A percentile compares a stretch with the other conserved stretches of the same genome.
Conservation (phyloP, 2,797 vertebrate genomes). For the Lagodon rhomboides region DNA sequence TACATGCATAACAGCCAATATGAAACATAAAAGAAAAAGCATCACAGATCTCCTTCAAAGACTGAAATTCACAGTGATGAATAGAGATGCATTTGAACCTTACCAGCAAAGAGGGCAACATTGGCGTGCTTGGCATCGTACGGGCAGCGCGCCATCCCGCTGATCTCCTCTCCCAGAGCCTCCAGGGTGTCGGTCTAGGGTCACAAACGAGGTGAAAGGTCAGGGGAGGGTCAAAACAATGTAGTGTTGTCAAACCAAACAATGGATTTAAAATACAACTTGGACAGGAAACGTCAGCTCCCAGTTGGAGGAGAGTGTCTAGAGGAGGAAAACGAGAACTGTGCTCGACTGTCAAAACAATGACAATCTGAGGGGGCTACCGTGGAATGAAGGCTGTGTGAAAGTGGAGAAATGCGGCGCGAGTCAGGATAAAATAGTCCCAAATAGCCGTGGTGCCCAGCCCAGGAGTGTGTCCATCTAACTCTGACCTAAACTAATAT, state of each 20-base stretch:
- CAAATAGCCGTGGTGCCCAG: slow-evolving; percentile 22
- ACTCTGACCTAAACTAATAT: slow-evolving; percentile 53
- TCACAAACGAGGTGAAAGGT: slow-evolving; percentile 63
- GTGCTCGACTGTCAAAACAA: slow-evolving; percentile 40
- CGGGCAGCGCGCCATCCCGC: slow-evolving; percentile 98
- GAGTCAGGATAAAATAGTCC: slow-evolving; percentile 31
- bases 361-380: slow-evolving; percentile 2
- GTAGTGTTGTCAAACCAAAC: slow-evolving; percentile 44
- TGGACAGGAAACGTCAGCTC: slow-evolving; percentile 31
- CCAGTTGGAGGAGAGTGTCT: slow-evolving; percentile 23
- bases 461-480: slow-evolving; percentile 39
- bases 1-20: too few relatives aligned
- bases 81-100: slow-evolving; percentile 49
- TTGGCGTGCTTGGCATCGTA: slow-evolving; percentile 99
- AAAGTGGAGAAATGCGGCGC: slow-evolving; percentile 22
- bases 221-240: slow-evolving; percentile 55
- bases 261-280: slow-evolving; percentile 36
- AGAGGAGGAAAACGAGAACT: slow-evolving; percentile 22
- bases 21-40: too few relatives aligned
- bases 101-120: slow-evolving; percentile 96
- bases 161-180: slow-evolving; percentile 95
- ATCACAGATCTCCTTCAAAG: too few relatives aligned
- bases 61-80: neutral
- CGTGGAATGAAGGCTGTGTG: neutral
- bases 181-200: slow-evolving; percentile 94